Evolutionary conservation across 2,888 invertebrate species (phyloP).

Genomic region (Hypsopygia costalis): DNA sequence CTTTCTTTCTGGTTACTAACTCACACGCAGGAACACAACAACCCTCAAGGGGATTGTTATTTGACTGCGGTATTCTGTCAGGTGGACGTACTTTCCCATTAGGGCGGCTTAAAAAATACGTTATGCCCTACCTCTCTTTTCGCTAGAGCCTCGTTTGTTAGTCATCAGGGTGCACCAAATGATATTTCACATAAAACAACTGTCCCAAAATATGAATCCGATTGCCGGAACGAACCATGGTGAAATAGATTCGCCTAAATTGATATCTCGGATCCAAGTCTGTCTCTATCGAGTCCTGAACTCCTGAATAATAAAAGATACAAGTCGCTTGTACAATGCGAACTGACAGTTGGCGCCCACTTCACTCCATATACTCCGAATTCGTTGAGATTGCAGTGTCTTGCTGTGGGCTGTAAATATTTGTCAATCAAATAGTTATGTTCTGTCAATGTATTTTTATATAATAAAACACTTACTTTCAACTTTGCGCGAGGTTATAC

Average conservation of each 20-base stretch:
- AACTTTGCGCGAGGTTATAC: too few species aligned
- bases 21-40: too few species aligned
- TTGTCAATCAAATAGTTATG: slow-evolving; percentile 2
- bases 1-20: too few species aligned
- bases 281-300: slow-evolving; percentile 16
- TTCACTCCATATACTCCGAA: slow-evolving; percentile 1
- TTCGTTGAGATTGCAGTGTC: slow-evolving; percentile 1
- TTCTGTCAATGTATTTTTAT: background rate
- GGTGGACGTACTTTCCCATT: too few species aligned
- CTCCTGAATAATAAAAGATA: slow-evolving; percentile 21
- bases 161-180: too few species aligned
- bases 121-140: too few species aligned
- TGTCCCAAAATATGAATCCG: background rate
- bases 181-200: background rate
- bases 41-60: too few species aligned
- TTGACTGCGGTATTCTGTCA: too few species aligned
- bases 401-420: background rate
- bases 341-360: slow-evolving; percentile 6
- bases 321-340: slow-evolving; percentile 13
- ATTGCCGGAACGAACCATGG: too few species aligned
- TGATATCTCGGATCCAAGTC: slow-evolving; percentile 16
- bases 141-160: too few species aligned
- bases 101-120: too few species aligned
- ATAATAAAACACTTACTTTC: too few species aligned
- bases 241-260: slow-evolving; percentile 17